A percentile compares a stretch with the other conserved stretches of the same genome.
phyloP scores from a whole-genome alignment of 2,888 invertebrate genomes.

The Drosophila leonis region DNA sequence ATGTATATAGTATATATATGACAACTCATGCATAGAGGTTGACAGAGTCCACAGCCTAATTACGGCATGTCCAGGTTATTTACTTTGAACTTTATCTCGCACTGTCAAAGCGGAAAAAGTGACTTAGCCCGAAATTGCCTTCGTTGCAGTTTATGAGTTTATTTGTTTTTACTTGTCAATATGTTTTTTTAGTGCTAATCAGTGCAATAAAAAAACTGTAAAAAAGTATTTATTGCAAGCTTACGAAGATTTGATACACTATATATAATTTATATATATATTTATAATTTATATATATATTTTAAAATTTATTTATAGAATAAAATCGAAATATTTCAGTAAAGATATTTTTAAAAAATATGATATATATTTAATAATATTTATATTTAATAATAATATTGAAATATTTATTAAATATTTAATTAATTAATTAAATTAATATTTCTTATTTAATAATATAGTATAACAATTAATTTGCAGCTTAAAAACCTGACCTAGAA shows the following conservation, averaged over 20 bases:
- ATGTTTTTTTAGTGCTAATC: conserved; percentile 28
- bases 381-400: too few relatives aligned
- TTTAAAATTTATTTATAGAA: background rate
- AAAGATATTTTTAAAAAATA: background rate
- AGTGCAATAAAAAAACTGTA: conserved; percentile 21
- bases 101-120: conserved; percentile 42
- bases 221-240: background rate
- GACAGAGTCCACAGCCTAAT: conserved; percentile 23
- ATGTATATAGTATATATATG: background rate
- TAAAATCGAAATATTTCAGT: background rate
- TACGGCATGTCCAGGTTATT: conserved; percentile 25
- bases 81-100: conserved; percentile 19
- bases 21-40: conserved; percentile 19
- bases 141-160: conserved; percentile 59
- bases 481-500: background rate
- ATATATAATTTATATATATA: background rate
- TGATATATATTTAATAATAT: background rate
- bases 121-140: conserved; percentile 43
- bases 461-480: background rate
- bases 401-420: too few relatives aligned
- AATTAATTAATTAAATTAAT: too few relatives aligned
- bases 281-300: background rate
- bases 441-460: background rate
- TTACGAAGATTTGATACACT: conserved; percentile 4
- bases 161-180: conserved; percentile 29